phyloP scores from a whole-genome alignment of 1,140 invertebrate genomes.

The Medauroidea extradentata region DNA sequence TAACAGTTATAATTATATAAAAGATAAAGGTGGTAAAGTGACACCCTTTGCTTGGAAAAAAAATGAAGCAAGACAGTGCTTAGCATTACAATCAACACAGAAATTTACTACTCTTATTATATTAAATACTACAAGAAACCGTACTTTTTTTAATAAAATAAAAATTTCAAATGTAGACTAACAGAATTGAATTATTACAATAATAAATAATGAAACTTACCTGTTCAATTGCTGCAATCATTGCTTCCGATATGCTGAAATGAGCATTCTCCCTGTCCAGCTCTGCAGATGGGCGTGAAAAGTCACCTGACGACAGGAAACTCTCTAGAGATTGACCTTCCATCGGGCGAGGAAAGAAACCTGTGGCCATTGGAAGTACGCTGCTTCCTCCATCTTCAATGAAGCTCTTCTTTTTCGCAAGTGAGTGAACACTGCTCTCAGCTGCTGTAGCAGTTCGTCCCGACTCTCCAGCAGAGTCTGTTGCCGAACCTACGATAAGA shows the following conservation, averaged over 20 bases:
- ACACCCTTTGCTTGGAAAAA: too few species aligned
- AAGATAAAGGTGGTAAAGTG: too few species aligned
- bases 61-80: too few species aligned
- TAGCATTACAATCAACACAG: too few species aligned
- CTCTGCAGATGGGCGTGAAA: conserved; percentile 66
- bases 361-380: conserved; percentile 52
- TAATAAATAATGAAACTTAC: too few species aligned
- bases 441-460: conserved; percentile 10
- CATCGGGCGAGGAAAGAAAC: conserved; percentile 57
- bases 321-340: conserved; percentile 70
- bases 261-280: conserved; percentile 83
- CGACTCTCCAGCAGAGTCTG: conserved; percentile 36
- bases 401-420: conserved; percentile 53
- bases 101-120: too few species aligned
- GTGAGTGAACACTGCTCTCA: conserved; percentile 6
- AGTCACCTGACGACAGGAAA: conserved; percentile 68
- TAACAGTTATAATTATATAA: too few species aligned
- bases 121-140: too few species aligned
- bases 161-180: too few species aligned
- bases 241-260: conserved; percentile 78
- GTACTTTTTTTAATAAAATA: too few species aligned
- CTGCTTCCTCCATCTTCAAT: conserved; percentile 56
- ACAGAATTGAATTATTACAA: too few species aligned
- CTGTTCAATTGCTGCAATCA: conserved; percentile 78
- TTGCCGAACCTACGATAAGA: conserved; percentile 33